A percentile compares a stretch with the other conserved stretches of the same genome.
These are phyloP conservation scores for Solea senegalensis DNA, from an alignment of 2,113 vertebrate genomes.

Conservation along the genomic window DNA sequence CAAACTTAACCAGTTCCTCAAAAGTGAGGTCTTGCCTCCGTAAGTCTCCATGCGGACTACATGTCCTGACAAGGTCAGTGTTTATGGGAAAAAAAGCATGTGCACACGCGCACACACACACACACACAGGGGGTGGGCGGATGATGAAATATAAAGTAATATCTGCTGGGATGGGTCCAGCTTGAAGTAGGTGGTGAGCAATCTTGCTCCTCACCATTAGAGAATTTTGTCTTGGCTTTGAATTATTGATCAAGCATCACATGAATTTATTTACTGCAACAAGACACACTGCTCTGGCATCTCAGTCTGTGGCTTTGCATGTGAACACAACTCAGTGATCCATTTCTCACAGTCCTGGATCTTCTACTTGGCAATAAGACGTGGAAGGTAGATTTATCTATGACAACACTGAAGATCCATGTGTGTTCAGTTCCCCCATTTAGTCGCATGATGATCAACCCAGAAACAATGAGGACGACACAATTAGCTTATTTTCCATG, in stretches of 20 bases:
- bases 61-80: no score
- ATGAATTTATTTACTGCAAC: constrained; percentile 55
- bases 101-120: no score
- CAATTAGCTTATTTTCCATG: constrained; percentile 73
- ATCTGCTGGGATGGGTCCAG: constrained; percentile 57
- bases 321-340: background rate
- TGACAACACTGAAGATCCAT: background rate
- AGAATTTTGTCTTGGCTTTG: constrained; percentile 50
- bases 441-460: background rate
- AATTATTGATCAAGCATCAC: constrained; percentile 74
- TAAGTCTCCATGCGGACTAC: no score
- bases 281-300: constrained; percentile 2
- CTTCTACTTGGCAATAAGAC: background rate
- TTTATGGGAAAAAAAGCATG: no score
- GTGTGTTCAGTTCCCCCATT: background rate
- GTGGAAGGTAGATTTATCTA: background rate
- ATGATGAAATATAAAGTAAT: constrained; percentile 73
- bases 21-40: no score
- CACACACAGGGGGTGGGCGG: background rate
- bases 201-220: constrained; percentile 45
- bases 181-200: constrained; percentile 57
- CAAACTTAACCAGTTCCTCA: no score
- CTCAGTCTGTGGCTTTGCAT: constrained; percentile 14
- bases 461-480: constrained; percentile 48
- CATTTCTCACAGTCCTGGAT: constrained; percentile 10